Evolutionary conservation across 2,113 vertebrate species (phyloP).

Genomic region (Indri indri): DNA sequence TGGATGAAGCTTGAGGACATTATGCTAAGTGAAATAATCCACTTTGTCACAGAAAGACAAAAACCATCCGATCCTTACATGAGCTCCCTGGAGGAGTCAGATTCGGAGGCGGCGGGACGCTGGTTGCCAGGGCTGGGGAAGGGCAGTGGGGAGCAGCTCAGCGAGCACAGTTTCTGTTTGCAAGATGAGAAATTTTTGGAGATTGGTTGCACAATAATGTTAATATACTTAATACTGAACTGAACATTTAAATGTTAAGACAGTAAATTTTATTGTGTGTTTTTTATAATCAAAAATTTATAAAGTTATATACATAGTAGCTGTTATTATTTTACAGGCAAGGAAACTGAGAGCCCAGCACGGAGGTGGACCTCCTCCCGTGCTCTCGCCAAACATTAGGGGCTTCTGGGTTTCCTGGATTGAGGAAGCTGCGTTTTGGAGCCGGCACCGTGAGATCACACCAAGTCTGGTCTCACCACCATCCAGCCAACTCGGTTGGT

Average conservation of each 20-base stretch:
- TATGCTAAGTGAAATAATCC: not conserved
- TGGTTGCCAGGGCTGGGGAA: too few species aligned
- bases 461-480: not conserved
- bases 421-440: too few species aligned
- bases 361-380: not conserved
- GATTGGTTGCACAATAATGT: not conserved
- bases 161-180: not conserved
- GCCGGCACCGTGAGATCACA: not conserved
- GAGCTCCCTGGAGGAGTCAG: too few species aligned
- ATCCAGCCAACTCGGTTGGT: too few species aligned
- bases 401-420: not conserved
- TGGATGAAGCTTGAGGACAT: not conserved
- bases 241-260: not conserved
- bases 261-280: not conserved
- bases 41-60: not conserved
- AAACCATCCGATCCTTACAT: fast-evolving
- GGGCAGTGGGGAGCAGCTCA: not conserved
- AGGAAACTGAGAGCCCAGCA: not conserved
- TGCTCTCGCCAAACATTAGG: not conserved
- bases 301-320: not conserved
- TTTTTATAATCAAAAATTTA: not conserved
- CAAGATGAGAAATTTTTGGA: not conserved
- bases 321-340: not conserved
- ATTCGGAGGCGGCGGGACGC: not conserved
- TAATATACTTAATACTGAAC: not conserved